A percentile compares a stretch with the other conserved stretches of the same genome.
Conservation (phyloP, 2,797 vertebrate genomes). For the Prunella strophiata region DNA sequence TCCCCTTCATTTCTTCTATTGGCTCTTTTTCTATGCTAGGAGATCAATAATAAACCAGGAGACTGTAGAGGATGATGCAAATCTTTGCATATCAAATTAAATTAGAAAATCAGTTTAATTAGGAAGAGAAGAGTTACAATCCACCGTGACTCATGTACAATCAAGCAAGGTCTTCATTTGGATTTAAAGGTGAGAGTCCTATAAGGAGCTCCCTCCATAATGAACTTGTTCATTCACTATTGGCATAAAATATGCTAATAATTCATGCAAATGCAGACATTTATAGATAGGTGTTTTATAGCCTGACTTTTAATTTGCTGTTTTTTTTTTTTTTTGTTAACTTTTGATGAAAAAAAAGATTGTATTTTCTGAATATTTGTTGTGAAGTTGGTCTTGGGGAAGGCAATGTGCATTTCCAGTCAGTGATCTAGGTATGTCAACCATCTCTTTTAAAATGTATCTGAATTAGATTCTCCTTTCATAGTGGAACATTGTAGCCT, state of each 20-base stretch:
- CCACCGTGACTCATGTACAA: not conserved
- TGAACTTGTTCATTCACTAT: not conserved
- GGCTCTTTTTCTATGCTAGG: not conserved
- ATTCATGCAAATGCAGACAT: not conserved
- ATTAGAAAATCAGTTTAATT: conserved; percentile 52
- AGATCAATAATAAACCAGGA: not conserved
- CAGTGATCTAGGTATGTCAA: not conserved
- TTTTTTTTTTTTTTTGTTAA: not conserved
- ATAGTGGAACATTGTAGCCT: not conserved
- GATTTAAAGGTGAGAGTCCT: conserved; percentile 40
- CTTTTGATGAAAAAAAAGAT: not conserved
- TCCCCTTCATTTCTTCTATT: not conserved
- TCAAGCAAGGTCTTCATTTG: conserved; percentile 31
- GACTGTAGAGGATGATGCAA: not conserved
- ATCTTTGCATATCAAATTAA: conserved; percentile 47
- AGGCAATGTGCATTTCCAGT: not conserved
- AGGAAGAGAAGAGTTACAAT: conserved; percentile 7
- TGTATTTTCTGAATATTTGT: not conserved
- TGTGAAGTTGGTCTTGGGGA: not conserved
- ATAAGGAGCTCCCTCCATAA: not conserved
- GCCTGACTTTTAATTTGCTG: not conserved
- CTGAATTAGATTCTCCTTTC: not conserved
- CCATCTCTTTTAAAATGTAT: not conserved
- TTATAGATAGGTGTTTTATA: not conserved
- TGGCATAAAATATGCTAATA: not conserved